Evolutionary conservation across 1,140 invertebrate genomes (phyloP).

Genomic region (Acromyrmex charruanus): DNA sequence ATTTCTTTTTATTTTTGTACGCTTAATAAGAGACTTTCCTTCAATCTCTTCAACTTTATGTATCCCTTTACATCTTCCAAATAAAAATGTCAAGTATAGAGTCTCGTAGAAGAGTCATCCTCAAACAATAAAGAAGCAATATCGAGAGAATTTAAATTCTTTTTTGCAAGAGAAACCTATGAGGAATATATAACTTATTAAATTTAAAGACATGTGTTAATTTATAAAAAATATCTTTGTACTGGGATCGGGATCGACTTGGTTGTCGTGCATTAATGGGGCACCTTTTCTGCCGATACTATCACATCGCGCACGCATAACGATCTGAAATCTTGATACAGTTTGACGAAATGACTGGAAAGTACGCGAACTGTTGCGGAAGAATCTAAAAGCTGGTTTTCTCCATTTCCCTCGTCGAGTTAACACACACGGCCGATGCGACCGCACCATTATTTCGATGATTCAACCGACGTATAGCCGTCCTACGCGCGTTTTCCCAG

Average conservation of each 20-base stretch:
- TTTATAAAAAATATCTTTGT: neutral
- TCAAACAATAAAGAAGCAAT: neutral
- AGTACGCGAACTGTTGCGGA: neutral
- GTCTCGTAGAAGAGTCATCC: neutral
- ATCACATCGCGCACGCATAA: neutral
- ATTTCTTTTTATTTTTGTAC: neutral
- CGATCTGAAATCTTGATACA: conserved; percentile 29
- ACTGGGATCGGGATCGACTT: neutral
- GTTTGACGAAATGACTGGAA: conserved; percentile 31
- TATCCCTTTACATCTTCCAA: neutral
- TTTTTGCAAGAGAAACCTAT: neutral
- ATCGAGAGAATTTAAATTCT: neutral
- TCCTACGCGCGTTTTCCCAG: conserved; percentile 46
- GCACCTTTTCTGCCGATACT: conserved; percentile 23
- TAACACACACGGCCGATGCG: conserved; percentile 19
- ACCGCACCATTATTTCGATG: conserved; percentile 42
- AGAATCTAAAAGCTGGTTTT: conserved; percentile 33
- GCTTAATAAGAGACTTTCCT: neutral
- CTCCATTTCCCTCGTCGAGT: neutral
- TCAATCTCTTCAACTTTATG: neutral
- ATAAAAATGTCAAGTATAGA: neutral
- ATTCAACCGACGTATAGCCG: conserved; percentile 32
- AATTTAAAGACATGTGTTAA: neutral
- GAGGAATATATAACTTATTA: neutral
- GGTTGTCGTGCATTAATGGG: neutral